Conservation (phyloP, 2,113 vertebrate genomes). For the Fulica atra region DNA sequence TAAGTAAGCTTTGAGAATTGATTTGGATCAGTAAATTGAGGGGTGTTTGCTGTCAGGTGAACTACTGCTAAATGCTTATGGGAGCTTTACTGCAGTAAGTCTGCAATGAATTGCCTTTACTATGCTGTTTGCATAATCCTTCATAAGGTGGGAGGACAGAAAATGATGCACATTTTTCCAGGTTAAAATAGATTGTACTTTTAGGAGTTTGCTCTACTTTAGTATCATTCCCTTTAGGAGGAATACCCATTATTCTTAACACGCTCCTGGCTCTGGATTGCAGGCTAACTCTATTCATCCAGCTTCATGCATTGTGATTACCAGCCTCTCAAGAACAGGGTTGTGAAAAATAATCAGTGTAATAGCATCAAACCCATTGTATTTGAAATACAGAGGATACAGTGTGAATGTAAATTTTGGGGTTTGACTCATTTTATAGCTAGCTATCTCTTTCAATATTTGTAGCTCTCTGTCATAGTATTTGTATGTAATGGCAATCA, state of each 20-base stretch:
- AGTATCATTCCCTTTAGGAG: not conserved
- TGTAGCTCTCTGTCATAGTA: not conserved
- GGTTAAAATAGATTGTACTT: not conserved
- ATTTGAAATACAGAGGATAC: not conserved
- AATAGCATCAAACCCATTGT: not conserved
- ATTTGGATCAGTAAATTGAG: not conserved
- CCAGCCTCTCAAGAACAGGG: not conserved
- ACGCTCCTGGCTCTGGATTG: not conserved
- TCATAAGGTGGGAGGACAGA: not conserved
- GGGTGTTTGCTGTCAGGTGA: not conserved
- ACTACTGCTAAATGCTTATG: not conserved
- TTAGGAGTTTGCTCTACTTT: not conserved
- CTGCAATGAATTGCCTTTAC: not conserved
- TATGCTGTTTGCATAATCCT: not conserved
- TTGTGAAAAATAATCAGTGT: not conserved
- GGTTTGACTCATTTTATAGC: not conserved
- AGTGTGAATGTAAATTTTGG: not conserved
- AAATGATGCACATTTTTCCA: not conserved
- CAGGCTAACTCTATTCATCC: not conserved
- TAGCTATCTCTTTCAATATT: not conserved
- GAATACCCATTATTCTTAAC: not conserved
- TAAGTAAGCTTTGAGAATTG: constrained; percentile 68
- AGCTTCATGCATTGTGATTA: not conserved
- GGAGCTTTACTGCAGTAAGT: not conserved
- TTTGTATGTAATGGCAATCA: not conserved